A percentile compares a stretch with the other conserved stretches of the same genome.
These are phyloP conservation scores for Boleophthalmus pectinirostris DNA, from an alignment of 2,113 vertebrate genomes.

Conservation along the genomic window DNA sequence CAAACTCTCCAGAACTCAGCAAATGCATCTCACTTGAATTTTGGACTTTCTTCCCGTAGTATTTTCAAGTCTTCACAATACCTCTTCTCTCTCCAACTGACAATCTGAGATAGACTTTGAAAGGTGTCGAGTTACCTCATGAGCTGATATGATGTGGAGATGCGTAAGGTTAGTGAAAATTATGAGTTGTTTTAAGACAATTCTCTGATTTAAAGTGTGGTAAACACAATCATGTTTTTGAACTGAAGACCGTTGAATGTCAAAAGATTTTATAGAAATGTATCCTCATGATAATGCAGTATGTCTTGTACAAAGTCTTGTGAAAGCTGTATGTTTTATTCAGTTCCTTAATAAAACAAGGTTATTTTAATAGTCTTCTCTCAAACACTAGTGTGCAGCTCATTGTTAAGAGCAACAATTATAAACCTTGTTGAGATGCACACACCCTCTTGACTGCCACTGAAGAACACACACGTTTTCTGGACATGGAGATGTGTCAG, in stretches of 20 bases:
- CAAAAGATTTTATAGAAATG: slow-evolving; percentile 72
- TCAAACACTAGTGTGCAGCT: slow-evolving; percentile 25
- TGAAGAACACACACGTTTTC: slow-evolving; percentile 68
- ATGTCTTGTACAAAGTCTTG: slow-evolving; percentile 71
- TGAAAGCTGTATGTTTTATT: slow-evolving; percentile 72
- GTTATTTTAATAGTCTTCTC: slow-evolving; percentile 67
- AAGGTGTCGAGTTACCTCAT: slow-evolving; percentile 70
- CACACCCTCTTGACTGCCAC: slow-evolving; percentile 34
- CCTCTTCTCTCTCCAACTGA: slow-evolving; percentile 72
- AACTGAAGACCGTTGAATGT: slow-evolving; percentile 75
- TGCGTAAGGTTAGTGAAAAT: slow-evolving; percentile 20
- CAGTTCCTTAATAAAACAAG: slow-evolving; percentile 67
- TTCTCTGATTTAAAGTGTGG: slow-evolving; percentile 38
- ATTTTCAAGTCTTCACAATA: slow-evolving; percentile 69
- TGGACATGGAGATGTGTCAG: slow-evolving; percentile 84
- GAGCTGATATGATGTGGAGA: slow-evolving; percentile 49
- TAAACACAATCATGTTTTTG: slow-evolving; percentile 63
- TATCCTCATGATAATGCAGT: slow-evolving; percentile 68
- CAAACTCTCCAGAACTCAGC: slow-evolving; percentile 67
- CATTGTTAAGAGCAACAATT: not conserved
- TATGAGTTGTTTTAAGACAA: slow-evolving; percentile 42
- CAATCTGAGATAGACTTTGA: slow-evolving; percentile 70
- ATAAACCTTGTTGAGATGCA: slow-evolving; percentile 5
- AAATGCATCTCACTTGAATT: slow-evolving; percentile 80
- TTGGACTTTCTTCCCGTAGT: slow-evolving; percentile 57